Percentiles rank a stretch among this genome's conserved stretches.
phyloP scores from a whole-genome alignment of 2,113 vertebrate species.

The Ammodramus savannarum region DNA sequence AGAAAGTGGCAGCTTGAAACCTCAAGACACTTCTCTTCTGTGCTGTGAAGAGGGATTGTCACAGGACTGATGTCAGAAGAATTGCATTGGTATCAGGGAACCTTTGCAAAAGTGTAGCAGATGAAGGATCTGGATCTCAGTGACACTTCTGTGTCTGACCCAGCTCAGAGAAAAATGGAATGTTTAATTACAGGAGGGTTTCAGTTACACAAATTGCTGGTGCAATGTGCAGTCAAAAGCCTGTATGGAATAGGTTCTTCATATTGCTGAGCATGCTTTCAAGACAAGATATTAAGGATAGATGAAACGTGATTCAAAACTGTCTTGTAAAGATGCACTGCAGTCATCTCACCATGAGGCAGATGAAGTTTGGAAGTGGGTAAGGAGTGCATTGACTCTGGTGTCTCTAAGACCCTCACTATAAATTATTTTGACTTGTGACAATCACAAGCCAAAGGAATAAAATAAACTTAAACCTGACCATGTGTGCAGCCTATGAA shows the following conservation, averaged over 20 bases:
- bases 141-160: background rate
- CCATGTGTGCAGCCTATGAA: background rate
- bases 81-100: background rate
- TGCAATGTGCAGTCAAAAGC: background rate
- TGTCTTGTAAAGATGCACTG: background rate
- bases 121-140: background rate
- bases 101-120: background rate
- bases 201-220: background rate
- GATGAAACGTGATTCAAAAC: background rate
- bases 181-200: background rate
- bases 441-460: background rate
- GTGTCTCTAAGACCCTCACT: background rate
- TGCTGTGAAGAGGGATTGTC: background rate
- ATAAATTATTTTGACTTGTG: background rate
- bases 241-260: background rate
- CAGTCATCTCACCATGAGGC: background rate
- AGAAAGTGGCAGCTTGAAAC: background rate
- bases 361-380: background rate
- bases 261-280: background rate
- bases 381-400: background rate
- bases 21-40: background rate
- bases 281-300: background rate
- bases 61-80: background rate
- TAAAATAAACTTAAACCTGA: background rate
- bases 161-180: background rate